Evolutionary conservation across 2,113 vertebrate genomes (phyloP).

Genomic region (Cynopterus brachyotis): DNA sequence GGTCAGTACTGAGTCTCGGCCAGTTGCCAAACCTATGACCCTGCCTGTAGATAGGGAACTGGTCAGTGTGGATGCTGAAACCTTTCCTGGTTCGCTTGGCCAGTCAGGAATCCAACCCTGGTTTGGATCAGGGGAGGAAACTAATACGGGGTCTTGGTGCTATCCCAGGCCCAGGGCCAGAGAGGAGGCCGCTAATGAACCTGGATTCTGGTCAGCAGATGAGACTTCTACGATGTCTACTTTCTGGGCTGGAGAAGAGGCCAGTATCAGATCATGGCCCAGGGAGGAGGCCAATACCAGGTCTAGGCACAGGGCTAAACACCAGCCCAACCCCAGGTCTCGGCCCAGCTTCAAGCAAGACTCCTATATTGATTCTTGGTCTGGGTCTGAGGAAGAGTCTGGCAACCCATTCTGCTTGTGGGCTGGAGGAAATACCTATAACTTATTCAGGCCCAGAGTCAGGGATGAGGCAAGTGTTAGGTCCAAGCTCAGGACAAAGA

Average conservation of each 20-base stretch:
- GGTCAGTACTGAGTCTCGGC: conserved; percentile 1
- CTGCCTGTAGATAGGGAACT: conserved; percentile 33
- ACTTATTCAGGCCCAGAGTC: conserved; percentile 52
- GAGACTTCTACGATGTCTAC: conserved; percentile 63
- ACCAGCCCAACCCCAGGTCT: conserved; percentile 58
- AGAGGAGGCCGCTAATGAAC: conserved; percentile 70
- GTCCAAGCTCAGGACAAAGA: conserved; percentile 59
- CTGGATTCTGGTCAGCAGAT: conserved; percentile 75
- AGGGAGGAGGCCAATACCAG: conserved; percentile 64
- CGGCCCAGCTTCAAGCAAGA: conserved; percentile 62
- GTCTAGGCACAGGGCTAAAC: conserved; percentile 71
- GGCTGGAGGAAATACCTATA: conserved; percentile 65
- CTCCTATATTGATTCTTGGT: conserved; percentile 64
- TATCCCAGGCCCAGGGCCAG: conserved; percentile 66
- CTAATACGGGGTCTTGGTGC: conserved; percentile 66
- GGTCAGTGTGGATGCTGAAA: not conserved
- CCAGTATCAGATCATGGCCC: conserved; percentile 70
- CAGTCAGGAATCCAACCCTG: conserved; percentile 59
- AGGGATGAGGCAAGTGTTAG: conserved; percentile 55
- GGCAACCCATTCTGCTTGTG: conserved; percentile 61
- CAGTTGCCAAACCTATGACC: conserved; percentile 21
- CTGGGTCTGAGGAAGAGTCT: conserved; percentile 73
- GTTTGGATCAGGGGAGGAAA: conserved; percentile 58
- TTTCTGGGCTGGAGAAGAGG: conserved; percentile 64
- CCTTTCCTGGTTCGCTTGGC: conserved; percentile 46